Base-by-base conservation (phyloP, 1,140 invertebrate genomes). In the Agrilus planipennis region DNA sequence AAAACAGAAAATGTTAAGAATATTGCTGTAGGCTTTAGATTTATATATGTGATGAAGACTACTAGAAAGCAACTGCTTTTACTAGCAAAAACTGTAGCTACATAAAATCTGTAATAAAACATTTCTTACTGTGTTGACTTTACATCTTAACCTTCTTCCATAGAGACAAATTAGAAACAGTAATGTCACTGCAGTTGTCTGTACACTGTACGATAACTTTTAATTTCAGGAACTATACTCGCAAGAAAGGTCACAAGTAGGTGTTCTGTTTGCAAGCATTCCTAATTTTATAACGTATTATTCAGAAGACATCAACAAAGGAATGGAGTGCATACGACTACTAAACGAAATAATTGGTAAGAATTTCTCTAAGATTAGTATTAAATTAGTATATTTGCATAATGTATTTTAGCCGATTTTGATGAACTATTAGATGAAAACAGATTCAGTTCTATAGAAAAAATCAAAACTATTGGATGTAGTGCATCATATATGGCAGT, bases 271-370 rank as follows among this genome's bases (percentile, higher is more conserved):
- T 63, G 94, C 92, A 6, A 93, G 89, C 27, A 95, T 98, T 45
- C 90, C 94, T 2, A 98, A 98, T 68, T 98, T 98, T 62, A 92
- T 91, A 22, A 90, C 96, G 60, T 98, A 98, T 63, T 98, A 97
- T 71, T 94, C 90, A 1, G 92, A 98, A 65, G 90, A 93, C 62
- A 84, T 93, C 30, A 92, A 91, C 63, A 89, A 92, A 59, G 95
- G 94, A 28, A 81, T 97, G 57, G 95, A 97, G 59, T 98, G 93
- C 67, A 94, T 99, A 57, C 71, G 93, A 41, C 74, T 99, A 21
- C 73, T 99, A 14, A 99, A 99, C 69, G 95, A 99, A 71, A 98
- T 99, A 44, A 95, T 98, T 53, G 89, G 83, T 86, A 68, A 66
- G 51, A 43, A 4, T 39, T n/a, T 16, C 16, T 15, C 19, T n/a